phyloP scores from a whole-genome alignment of 1,140 invertebrate genomes.

The Ips typographus region DNA sequence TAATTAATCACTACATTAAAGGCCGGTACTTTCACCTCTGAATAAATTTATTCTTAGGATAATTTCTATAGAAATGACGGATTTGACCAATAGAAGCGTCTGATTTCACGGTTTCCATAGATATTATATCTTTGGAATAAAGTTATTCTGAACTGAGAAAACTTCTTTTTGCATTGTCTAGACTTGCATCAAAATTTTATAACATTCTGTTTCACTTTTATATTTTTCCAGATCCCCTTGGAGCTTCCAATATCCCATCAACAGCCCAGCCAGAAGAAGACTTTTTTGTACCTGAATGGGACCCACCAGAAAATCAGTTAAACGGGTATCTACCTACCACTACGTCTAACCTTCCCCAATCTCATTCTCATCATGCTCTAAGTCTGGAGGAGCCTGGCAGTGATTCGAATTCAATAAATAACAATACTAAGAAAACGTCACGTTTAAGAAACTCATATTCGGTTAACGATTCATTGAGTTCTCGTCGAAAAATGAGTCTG shows the following conservation, averaged over 20 bases:
- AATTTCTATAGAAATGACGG: too few species aligned
- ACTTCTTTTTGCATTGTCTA: too few species aligned
- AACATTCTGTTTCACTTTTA: too few species aligned
- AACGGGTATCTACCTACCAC: conserved; percentile 33
- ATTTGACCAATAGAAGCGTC: too few species aligned
- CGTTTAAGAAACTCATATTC: conserved; percentile 29
- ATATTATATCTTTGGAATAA: too few species aligned
- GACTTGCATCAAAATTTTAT: too few species aligned
- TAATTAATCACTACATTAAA: too few species aligned
- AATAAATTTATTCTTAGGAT: too few species aligned
- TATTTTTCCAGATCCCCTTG: too few species aligned
- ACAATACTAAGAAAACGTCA: conserved; percentile 21
- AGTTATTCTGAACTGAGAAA: too few species aligned
- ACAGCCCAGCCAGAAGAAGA: conserved; percentile 1
- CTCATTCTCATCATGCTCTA: conserved; percentile 21
- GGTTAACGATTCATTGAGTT: conserved; percentile 16
- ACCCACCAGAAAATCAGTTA: conserved; percentile 18
- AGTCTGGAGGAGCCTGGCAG: conserved; percentile 5
- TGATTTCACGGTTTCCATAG: too few species aligned
- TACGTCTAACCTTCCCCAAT: conserved; percentile 26
- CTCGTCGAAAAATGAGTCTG: neutral
- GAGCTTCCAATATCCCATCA: neutral
- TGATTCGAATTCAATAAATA: neutral
- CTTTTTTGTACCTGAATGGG: conserved; percentile 10
- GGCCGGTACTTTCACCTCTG: too few species aligned